Base-by-base conservation (phyloP, 2,888 invertebrate genomes). In the Ormyrus labotus region DNA sequence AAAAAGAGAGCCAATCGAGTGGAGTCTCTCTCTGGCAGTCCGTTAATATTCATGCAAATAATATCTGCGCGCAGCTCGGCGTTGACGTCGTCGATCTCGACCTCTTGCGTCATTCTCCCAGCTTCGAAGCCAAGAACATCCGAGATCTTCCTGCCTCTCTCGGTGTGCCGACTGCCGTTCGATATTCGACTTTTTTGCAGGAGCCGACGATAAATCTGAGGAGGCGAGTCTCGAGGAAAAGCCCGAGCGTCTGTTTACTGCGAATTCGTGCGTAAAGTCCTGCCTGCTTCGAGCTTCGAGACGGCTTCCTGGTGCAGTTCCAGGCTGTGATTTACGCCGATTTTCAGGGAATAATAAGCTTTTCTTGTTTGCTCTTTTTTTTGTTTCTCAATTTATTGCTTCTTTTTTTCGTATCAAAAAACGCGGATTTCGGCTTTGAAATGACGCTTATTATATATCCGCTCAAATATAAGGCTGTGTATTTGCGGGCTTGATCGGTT, bases 31-130 rank as follows among this genome's bases (percentile, higher is more conserved):
- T 34, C 34, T 47, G 11, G 19, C 19, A 8, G n/a, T 34, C 55
- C 55, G 68, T 69, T 76, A 76, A 76, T 69, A 69, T 69, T 76
- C 19, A 76, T 69, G 68, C 76, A 68, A 69, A 76, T 63, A 55
- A 61, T 34, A 34, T 34, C 34, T 0, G 34, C 34, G 34, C 34
- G 34, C 34, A 34, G 34, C 34, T 34, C 34, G 34, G 34, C 34
- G 34, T 34, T 34, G 34, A 34, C 34, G 34, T 58, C 61, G 64
- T 2, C 50, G 50, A 58, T 65, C 34, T 34, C 58, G 65, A 64
- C n/a, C 73, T 55, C 68, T 75, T 75, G 61, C 75, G 75, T 75
- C 75, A 68, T 48, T 34, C 34, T 4, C 34, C 34, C 10, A n/a
- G 58, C 60, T 51, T 11, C 10, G 6, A 10, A 6, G 50, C 11